Base-by-base conservation (phyloP, 2,888 invertebrate species). In the Chirona hameri region DNA sequence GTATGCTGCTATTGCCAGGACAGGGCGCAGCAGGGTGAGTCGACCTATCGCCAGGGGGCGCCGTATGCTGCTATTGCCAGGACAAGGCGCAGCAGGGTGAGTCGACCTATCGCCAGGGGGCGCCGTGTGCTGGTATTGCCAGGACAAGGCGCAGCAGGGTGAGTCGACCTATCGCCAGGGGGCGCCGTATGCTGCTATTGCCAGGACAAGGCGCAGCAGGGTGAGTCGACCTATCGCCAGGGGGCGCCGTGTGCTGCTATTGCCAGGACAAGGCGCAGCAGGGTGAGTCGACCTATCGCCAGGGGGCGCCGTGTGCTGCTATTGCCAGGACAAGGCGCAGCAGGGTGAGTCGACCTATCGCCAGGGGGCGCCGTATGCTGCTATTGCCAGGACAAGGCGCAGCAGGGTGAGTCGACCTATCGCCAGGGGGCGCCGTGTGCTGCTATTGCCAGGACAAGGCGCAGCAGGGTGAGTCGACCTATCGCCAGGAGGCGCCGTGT, bases 391-490 rank as follows among this genome's bases (percentile, higher is more conserved):
- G 95, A 95, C 24, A 76, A 46, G 39, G 76, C 76, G 1, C 39
- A 76, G 9, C 76, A 76, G 24, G 76, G 76, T 76, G n/a, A 76
- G 76, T 31, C 60, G 10, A 7, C 0, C 24, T 10, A n/a, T 2
- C 24, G 24, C 24, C n/a, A 10, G n/a, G 24, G 7, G 24, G 24
- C 60, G 39, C n/a, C 2, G n/a, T n/a, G 24, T 60, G n/a, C n/a
- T n/a, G n/a, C n/a, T n/a, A n/a, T n/a, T n/a, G n/a, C n/a, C n/a
- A 95, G 89, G 95, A 95, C 24, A 76, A 46, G 39, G 76, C 76
- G 1, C 39, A 76, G 9, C 76, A 76, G 24, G 76, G 76, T 76
- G n/a, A 76, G 76, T 31, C 60, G 10, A 7, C 0, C 24, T 10
- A n/a, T 2, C 24, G 24, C 24, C n/a, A 10, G n/a, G 24, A 5